Percentiles rank a stretch among this genome's conserved stretches.
Evolutionary conservation across 2,797 vertebrate genomes (phyloP).

Genomic region (Coilia nasus): DNA sequence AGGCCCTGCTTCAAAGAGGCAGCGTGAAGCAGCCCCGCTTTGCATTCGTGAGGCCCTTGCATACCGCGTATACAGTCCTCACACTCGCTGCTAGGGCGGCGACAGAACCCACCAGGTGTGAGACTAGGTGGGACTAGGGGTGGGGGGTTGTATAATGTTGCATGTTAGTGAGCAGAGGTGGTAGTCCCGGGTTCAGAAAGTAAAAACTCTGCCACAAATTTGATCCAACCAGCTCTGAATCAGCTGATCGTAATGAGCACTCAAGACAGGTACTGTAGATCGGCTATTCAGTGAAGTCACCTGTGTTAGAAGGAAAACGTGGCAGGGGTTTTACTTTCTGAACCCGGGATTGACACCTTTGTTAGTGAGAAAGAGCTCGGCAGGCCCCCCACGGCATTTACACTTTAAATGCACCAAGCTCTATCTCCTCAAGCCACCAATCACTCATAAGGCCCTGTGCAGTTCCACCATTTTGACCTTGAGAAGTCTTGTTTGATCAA

Average conservation of each 20-base stretch:
- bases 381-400: background rate
- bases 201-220: too few species aligned
- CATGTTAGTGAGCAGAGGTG: background rate
- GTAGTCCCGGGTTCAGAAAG: too few species aligned
- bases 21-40: constrained; percentile 51
- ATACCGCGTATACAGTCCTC: background rate
- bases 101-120: background rate
- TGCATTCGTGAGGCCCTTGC: constrained; percentile 55
- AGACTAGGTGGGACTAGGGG: background rate
- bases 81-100: constrained; percentile 1
- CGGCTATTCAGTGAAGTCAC: too few species aligned
- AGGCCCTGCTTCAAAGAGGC: constrained; percentile 53
- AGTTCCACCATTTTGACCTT: constrained; percentile 5
- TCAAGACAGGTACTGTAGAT: too few species aligned
- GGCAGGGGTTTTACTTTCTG: too few species aligned
- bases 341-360: too few species aligned
- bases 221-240: too few species aligned
- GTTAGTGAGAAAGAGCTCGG: background rate
- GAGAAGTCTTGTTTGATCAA: background rate
- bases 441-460: background rate
- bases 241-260: too few species aligned
- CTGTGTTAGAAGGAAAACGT: too few species aligned
- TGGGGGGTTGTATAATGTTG: too few species aligned
- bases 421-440: background rate
- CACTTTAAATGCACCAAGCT: background rate